These are phyloP conservation scores for Chionoecetes opilio DNA, from an alignment of 1,140 invertebrate genomes.

Conservation along the genomic window DNA sequence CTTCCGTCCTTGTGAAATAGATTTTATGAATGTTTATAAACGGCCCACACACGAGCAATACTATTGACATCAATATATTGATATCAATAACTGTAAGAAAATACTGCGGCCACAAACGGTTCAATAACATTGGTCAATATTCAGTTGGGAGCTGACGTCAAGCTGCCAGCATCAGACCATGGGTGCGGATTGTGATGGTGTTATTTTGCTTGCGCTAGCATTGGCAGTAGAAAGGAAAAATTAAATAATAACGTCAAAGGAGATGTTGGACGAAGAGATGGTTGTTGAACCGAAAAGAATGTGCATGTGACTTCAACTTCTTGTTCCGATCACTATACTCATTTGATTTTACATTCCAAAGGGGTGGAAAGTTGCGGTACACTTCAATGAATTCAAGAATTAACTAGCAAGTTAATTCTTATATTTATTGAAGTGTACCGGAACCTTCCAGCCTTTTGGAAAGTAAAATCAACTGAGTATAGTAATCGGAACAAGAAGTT, in stretches of 20 bases:
- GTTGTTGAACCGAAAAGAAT: no score
- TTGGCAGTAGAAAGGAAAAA: slow-evolving; percentile 45
- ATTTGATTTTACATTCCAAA: slow-evolving; percentile 68
- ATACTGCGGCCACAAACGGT: not conserved
- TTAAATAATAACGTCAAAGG: not conserved
- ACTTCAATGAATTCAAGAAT: slow-evolving; percentile 73
- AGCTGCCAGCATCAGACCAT: not conserved
- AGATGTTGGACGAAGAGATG: no score
- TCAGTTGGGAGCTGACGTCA: not conserved
- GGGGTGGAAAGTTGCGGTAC: slow-evolving; percentile 67
- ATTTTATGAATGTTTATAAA: no score
- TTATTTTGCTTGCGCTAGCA: slow-evolving; percentile 14
- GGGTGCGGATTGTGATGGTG: not conserved
- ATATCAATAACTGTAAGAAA: not conserved
- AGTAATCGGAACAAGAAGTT: slow-evolving; percentile 66
- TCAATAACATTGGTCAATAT: slow-evolving; percentile 19
- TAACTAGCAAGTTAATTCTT: slow-evolving; percentile 70
- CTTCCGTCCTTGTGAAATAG: no score
- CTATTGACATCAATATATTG: slow-evolving; percentile 33
- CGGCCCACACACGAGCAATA: slow-evolving; percentile 47
- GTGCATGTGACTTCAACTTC: slow-evolving; percentile 72
- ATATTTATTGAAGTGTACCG: slow-evolving; percentile 75
- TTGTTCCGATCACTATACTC: slow-evolving; percentile 67
- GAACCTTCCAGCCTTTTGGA: slow-evolving; percentile 71
- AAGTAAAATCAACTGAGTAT: slow-evolving; percentile 64